Conservation (phyloP, 2,113 vertebrate species). For the Zingel zingel region DNA sequence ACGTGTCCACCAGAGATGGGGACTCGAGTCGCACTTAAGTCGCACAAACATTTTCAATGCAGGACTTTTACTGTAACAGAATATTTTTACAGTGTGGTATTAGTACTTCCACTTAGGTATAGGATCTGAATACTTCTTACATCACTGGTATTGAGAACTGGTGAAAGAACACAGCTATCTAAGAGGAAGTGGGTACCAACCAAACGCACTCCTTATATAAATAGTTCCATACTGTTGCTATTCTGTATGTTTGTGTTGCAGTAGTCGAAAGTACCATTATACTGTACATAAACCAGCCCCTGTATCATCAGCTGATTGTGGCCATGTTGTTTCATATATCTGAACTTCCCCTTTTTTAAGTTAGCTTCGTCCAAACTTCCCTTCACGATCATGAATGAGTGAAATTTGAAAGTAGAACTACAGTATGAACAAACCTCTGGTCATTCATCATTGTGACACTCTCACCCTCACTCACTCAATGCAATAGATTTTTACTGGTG, state of each 20-base stretch:
- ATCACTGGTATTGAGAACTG: neutral
- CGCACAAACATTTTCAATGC: too few relatives aligned
- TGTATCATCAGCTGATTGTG: constrained; percentile 35
- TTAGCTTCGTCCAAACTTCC: constrained; percentile 36
- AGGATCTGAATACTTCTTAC: too few relatives aligned
- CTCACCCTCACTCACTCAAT: constrained; percentile 7
- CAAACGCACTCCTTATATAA: neutral
- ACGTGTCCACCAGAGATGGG: too few relatives aligned
- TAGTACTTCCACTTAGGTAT: too few relatives aligned
- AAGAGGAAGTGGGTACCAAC: neutral
- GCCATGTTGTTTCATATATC: constrained; percentile 33
- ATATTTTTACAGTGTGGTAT: too few relatives aligned
- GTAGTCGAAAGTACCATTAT: neutral
- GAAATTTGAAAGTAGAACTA: constrained; percentile 50
- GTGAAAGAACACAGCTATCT: neutral
- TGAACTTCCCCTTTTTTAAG: constrained; percentile 48
- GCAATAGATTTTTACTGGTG: constrained; percentile 3
- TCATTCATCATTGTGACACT: constrained; percentile 58
- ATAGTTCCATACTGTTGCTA: neutral
- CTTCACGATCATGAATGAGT: constrained; percentile 61
- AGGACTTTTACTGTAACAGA: too few relatives aligned
- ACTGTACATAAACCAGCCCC: neutral
- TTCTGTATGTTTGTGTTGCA: neutral
- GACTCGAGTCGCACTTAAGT: too few relatives aligned
- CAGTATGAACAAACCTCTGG: constrained; percentile 40